Evolutionary conservation across 2,113 vertebrate species (phyloP), one percentile per base, ranked within the genome.

Genomic region (Chlorodrepanis virens): DNA sequence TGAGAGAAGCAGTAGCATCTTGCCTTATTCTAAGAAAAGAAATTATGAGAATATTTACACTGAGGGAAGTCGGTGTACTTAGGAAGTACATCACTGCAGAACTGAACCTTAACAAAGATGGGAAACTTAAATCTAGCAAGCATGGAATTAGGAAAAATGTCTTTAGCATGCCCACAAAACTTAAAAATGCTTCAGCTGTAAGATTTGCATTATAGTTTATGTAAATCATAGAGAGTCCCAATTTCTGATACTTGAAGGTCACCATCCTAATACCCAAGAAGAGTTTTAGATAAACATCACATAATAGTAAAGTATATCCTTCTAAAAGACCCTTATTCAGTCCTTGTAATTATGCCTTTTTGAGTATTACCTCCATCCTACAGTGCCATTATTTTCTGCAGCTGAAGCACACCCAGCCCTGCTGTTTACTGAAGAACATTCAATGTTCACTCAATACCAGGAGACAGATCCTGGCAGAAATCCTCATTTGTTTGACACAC

Each of bases 1-100:
- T 98, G 21, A 99, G 98, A 35, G 98, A 98, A n/a, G 98, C 98
- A 20, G 98, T 98, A 83, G 98, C 97, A n/a, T 99, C 99, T 92
- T 99, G 98, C 83, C 98, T 94, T 81, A 99, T 98, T 94, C 99
- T 99, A 95, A 59, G 79, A 91, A 85, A 49, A 85, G 10, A 87
- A 94, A 91, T 2, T 0, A 47, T 1, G 33, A 64, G 64, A 89
- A 35, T 31, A 49, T 33, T 91, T 72, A 82, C 22, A 75, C 11
- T 13, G 25, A 72, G 45, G 52, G 35, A 96, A 90, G 71, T 10
- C 9, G 9, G 12, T 20, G 45, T 49, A 44, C 56, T 40, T 29
- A 52, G 53, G 23, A 82, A 83, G 18, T 24, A 45, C 13, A 65
- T 20, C 44, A 42, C 19, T 71, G 18, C 9, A 84, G 27, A 92